phyloP scores from a whole-genome alignment of 2,113 vertebrate genomes.

The Alligator sinensis region DNA sequence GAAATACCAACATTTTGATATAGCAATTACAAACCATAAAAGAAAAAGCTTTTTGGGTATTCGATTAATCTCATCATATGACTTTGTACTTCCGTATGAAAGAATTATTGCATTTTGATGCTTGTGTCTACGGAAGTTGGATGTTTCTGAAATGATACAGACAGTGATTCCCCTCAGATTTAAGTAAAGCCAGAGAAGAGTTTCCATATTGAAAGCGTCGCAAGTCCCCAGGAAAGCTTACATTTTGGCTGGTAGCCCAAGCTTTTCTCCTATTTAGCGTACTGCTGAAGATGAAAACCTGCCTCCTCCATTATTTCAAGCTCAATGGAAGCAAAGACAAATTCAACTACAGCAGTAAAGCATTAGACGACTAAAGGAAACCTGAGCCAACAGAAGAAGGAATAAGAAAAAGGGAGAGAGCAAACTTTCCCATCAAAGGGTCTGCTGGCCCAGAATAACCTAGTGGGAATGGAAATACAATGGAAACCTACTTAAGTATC shows the following conservation, averaged over 20 bases:
- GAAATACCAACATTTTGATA: background rate
- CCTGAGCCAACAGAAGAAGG: slow-evolving; percentile 5
- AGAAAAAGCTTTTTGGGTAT: slow-evolving; percentile 15
- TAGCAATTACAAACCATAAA: background rate
- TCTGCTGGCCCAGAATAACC: slow-evolving; percentile 29
- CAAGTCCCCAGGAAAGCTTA: background rate
- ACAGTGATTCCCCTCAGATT: background rate
- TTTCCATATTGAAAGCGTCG: background rate
- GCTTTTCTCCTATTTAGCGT: slow-evolving; percentile 34
- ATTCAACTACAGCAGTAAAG: background rate
- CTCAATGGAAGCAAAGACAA: slow-evolving; percentile 10
- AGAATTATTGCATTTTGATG: slow-evolving; percentile 41
- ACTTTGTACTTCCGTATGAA: slow-evolving; percentile 4
- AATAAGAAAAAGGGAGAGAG: background rate
- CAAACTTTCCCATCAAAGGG: background rate
- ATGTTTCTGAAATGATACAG: slow-evolving; percentile 35
- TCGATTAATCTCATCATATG: background rate
- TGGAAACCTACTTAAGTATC: background rate
- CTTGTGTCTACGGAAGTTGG: background rate
- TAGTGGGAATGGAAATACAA: slow-evolving; percentile 4
- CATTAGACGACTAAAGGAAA: background rate
- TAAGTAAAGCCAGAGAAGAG: background rate
- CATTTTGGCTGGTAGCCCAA: background rate
- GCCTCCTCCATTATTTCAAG: slow-evolving; percentile 18
- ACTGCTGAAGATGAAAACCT: slow-evolving; percentile 42